phyloP scores from a whole-genome alignment of 2,888 invertebrate genomes.

The Lasioglossum zephyrum region DNA sequence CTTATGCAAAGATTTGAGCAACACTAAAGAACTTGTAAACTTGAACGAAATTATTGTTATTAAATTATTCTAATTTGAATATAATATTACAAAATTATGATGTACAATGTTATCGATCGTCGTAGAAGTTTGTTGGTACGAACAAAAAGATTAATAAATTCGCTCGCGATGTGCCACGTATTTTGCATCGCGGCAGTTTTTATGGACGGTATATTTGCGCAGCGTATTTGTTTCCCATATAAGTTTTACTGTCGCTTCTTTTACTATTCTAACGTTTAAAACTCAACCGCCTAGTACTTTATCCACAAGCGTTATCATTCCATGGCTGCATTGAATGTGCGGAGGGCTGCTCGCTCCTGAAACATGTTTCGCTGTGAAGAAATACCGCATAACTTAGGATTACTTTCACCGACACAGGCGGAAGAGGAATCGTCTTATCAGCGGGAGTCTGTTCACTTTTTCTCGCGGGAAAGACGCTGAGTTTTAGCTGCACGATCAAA shows the following conservation, averaged over 20 bases:
- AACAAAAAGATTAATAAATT: not conserved
- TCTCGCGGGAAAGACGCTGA: constrained; percentile 47
- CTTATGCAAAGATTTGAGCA: not conserved
- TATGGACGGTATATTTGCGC: not conserved
- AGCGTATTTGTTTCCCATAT: not conserved
- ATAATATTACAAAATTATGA: not conserved
- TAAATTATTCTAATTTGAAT: too few species aligned
- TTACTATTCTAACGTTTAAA: not conserved
- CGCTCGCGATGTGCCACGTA: not conserved
- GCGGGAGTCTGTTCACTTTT: constrained; percentile 58
- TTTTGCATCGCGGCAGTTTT: not conserved
- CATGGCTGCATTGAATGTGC: constrained; percentile 45
- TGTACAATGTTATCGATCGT: not conserved
- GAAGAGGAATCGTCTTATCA: constrained; percentile 71
- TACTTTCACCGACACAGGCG: constrained; percentile 66
- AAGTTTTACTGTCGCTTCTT: not conserved
- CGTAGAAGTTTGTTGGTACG: not conserved
- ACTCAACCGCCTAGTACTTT: constrained; percentile 23
- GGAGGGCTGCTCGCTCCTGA: constrained; percentile 11
- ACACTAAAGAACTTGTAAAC: not conserved
- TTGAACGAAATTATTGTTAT: not conserved
- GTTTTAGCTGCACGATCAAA: constrained; percentile 47
- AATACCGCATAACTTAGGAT: constrained; percentile 72
- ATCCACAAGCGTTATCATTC: not conserved
- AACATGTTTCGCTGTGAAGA: constrained; percentile 46